phyloP scores from a whole-genome alignment of 2,113 vertebrate genomes.

The Lates calcarifer region DNA sequence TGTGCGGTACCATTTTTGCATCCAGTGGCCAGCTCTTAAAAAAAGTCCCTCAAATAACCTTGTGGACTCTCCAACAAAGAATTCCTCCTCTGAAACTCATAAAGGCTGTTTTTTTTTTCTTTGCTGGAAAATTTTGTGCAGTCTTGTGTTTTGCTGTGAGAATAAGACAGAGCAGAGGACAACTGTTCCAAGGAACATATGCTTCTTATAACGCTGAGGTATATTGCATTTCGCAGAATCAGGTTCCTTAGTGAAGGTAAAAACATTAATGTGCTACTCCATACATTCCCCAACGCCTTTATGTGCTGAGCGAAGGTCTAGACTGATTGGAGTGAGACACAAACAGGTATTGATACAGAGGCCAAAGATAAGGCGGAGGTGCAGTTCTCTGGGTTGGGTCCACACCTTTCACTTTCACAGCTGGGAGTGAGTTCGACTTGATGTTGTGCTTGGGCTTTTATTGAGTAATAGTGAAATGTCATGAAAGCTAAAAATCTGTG shows the following conservation, averaged over 20 bases:
- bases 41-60: conserved; percentile 35
- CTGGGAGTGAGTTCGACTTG: conserved; percentile 23
- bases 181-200: conserved; percentile 41
- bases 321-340: conserved; percentile 41
- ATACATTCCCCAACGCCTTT: conserved; percentile 17
- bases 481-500: conserved; percentile 11
- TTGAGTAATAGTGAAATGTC: conserved; percentile 7
- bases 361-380: conserved; percentile 40
- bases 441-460: neutral
- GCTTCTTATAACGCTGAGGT: conserved; percentile 44
- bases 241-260: conserved; percentile 33
- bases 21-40: conserved; percentile 39
- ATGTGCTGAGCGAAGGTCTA: conserved; percentile 65
- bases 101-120: conserved; percentile 62
- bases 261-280: conserved; percentile 41
- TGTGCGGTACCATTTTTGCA: conserved; percentile 35
- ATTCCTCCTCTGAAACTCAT: conserved; percentile 64
- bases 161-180: neutral
- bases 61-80: conserved; percentile 50
- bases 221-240: conserved; percentile 62
- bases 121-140: conserved; percentile 63
- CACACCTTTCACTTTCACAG: conserved; percentile 57
- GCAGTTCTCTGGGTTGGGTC: conserved; percentile 19
- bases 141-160: conserved; percentile 44
- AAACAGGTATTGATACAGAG: conserved; percentile 34